Base-by-base conservation (phyloP, 2,888 invertebrate species). In the Sarcophaga rosellei region DNA sequence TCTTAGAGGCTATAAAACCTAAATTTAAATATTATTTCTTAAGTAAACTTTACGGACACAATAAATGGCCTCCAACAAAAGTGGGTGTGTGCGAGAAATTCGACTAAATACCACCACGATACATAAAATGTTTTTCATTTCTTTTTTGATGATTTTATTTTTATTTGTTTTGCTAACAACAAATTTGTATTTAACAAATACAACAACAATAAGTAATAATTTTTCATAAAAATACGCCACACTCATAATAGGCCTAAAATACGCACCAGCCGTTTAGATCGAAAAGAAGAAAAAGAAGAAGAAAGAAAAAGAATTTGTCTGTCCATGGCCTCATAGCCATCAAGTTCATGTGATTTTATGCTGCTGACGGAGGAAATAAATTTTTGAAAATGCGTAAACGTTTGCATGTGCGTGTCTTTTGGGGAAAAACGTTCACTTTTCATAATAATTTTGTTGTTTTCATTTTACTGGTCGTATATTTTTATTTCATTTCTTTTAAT, bases 341-440 rank as follows among this genome's bases (percentile, higher is more conserved):
- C 66, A 76, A 76, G 75, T 76, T 76, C 66, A 76, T 57, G 68
- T 65, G 66, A 10, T 65, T n/a, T 53, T 76, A 8, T 74, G 8
- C 45, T 21, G 20, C 5, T 44, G 59, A 57, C 35, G 17, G 35
- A 20, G 12, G 66, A 59, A 76, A 73, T 45, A 73, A 62, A 62
- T 62, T 74, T 74, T 0, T 21, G 68, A 35, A 35, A 35, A 35
- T 35, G 6, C 66, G 76, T 76, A 66, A 59, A 59, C 66, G 76
- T 59, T 76, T 11, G 15, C 3, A 15, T 15, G 15, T 15, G 12
- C 0, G 47, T 15, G 47, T 15, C 47, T 35, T 35, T 1, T 35
- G 35, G 35, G 35, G 35, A 6, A 6, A 35, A 57, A 59, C 15
- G 17, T 76, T 20, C 59, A 17, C 17, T 59, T 53, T 35, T 47